These are phyloP conservation scores for Protodeltote pygarga DNA, from an alignment of 2,888 invertebrate species.

Conservation along the genomic window DNA sequence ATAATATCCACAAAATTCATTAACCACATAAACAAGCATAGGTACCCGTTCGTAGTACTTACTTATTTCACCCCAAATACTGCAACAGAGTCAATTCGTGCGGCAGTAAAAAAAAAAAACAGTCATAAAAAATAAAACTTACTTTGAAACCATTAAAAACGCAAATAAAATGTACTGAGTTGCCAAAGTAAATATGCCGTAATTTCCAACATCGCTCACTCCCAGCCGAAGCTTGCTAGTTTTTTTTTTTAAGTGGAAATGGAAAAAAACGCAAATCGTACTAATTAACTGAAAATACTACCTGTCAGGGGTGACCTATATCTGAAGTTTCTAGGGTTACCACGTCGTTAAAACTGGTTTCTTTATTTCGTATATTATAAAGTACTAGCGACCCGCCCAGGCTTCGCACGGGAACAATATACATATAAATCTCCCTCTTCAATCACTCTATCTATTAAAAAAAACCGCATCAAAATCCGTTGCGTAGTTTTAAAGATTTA, in stretches of 20 bases:
- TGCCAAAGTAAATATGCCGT: constrained; percentile 36
- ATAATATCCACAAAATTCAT: too few relatives aligned
- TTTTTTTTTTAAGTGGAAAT: constrained; percentile 35
- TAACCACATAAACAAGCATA: not conserved
- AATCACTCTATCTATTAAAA: too few relatives aligned
- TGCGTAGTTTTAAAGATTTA: too few relatives aligned
- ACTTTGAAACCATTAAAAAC: constrained; percentile 6
- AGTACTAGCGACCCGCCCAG: too few relatives aligned
- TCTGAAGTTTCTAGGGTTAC: constrained; percentile 29
- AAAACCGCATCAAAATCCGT: too few relatives aligned
- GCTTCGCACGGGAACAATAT: too few relatives aligned
- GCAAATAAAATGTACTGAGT: constrained; percentile 24
- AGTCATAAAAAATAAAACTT: constrained; percentile 14
- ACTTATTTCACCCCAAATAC: constrained; percentile 10
- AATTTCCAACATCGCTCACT: constrained; percentile 33
- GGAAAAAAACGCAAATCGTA: constrained; percentile 47
- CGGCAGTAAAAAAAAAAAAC: too few relatives aligned
- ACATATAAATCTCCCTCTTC: too few relatives aligned
- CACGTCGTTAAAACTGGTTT: too few relatives aligned
- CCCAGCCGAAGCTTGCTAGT: constrained; percentile 33
- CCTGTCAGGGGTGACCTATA: constrained; percentile 58
- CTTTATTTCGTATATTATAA: too few relatives aligned
- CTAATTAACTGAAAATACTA: constrained; percentile 73
- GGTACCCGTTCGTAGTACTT: too few relatives aligned
- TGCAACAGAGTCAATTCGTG: constrained; percentile 13